These are phyloP conservation scores for Toxotes jaculatrix DNA, from an alignment of 2,113 vertebrate genomes.

Conservation along the genomic window DNA sequence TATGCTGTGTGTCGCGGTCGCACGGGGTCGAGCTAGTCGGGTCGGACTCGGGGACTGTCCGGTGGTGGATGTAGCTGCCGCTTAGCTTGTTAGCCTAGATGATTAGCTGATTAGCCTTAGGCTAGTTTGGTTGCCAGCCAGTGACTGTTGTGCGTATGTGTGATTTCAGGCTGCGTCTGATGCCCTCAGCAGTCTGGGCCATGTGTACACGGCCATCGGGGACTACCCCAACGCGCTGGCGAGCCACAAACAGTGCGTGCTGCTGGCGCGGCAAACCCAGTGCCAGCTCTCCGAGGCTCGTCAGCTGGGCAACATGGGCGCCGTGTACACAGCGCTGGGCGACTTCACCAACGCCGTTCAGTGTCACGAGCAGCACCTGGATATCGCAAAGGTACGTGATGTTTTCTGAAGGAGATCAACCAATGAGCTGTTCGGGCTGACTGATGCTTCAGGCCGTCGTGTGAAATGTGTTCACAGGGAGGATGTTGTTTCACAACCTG, in stretches of 20 bases:
- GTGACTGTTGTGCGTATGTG: conserved; percentile 5
- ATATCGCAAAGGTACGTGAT: conserved; percentile 87
- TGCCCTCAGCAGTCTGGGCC: conserved; percentile 95
- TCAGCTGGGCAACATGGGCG: conserved; percentile 98
- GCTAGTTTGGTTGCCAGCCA: too few relatives aligned
- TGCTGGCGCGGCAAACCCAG: conserved; percentile 93
- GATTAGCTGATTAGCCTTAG: too few relatives aligned
- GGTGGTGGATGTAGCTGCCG: too few relatives aligned
- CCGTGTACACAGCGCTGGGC: conserved; percentile 97
- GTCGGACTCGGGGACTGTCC: too few relatives aligned
- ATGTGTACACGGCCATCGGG: conserved; percentile 96
- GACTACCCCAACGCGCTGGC: conserved; percentile 96
- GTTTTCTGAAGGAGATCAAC: too few relatives aligned
- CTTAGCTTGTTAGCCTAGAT: too few relatives aligned
- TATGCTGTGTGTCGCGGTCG: too few relatives aligned
- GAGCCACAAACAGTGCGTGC: conserved; percentile 97
- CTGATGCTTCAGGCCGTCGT: too few relatives aligned
- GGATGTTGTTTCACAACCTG: background rate
- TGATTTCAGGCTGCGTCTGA: conserved; percentile 90
- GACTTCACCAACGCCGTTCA: conserved; percentile 94
- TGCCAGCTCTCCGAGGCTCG: conserved; percentile 93
- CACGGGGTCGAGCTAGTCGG: too few relatives aligned
- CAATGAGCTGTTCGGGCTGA: too few relatives aligned
- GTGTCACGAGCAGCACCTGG: conserved; percentile 94
- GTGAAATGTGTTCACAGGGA: background rate